Base-by-base conservation (phyloP, 2,888 invertebrate genomes). In the Hydriomena furcata region DNA sequence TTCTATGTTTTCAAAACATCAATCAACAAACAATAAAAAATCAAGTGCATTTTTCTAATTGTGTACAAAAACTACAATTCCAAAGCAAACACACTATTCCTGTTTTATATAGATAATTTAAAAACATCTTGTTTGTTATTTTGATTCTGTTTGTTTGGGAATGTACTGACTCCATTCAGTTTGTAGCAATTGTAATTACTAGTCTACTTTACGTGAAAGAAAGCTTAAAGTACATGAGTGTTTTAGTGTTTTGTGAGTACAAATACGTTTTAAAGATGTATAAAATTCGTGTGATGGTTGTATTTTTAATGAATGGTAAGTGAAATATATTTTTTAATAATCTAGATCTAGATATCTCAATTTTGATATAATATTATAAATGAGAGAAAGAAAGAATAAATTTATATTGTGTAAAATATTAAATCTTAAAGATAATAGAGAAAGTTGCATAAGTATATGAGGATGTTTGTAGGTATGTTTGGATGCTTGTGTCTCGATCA, bases 221-320 rank as follows among this genome's bases (percentile, higher is more conserved):
- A 6, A 28, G 10, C 6, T 3, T 10, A 28, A 28, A 28, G 8
- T 28, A 11, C 1, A 10, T 10, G 6, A 24, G 12, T 23, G n/a
- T 1, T 5, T 13, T 25, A 17, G 17, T 17, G 13, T 13, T 5
- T n/a, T 2, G 11, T 4, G 7, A 27, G n/a, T 11, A 3, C 6
- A 30, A 40, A 36, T 7, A 8, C 3, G 5, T 34, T 20, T 35
- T 28, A 5, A 41, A 23, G 7, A 30, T 42, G 25, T 23, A 5
- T 20, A 35, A 13, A 10, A 7, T 23, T 7, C 4, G n/a, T 30
- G 41, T 35, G 5, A 30, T 45, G 3, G 7, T 40, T 11, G 20
- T 42, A 17, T 24, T 52, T 24, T 24, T 52, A 8, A 37, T 43
- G 1, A 24, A 38, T 25, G 17, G 51, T 51, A 28, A 44, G 49